Percentiles rank a stretch among this genome's conserved stretches.
Conservation (phyloP, 2,113 vertebrate genomes). For the Ctenodactylus gundi region DNA sequence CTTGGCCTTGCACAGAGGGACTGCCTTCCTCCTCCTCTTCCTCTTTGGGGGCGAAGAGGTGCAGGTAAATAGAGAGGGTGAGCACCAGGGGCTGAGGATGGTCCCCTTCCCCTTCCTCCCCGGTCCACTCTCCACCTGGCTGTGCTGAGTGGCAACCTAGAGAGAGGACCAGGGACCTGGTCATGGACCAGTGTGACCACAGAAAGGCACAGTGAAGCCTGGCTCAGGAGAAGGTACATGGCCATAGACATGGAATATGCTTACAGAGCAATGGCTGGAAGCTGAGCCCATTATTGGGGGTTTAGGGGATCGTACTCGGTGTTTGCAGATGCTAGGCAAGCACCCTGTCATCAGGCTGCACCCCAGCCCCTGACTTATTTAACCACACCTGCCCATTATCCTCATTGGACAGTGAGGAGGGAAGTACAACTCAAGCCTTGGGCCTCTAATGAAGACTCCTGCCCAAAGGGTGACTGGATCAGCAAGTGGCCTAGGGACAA, state of each 20-base stretch:
- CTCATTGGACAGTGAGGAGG: neutral
- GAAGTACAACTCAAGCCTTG: neutral
- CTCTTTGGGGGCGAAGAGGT: conserved; percentile 84
- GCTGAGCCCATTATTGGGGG: neutral
- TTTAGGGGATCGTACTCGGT: neutral
- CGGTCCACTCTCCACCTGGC: no score
- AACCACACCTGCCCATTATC: rapidly evolving
- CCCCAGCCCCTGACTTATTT: neutral
- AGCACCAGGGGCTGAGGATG: neutral
- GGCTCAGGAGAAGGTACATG: no score
- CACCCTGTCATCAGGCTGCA: neutral
- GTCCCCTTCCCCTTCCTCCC: neutral
- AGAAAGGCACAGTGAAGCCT: neutral
- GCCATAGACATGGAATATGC: rapidly evolving
- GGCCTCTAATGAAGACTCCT: neutral
- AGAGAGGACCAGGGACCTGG: neutral
- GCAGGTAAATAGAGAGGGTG: conserved; percentile 82
- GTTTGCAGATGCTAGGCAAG: neutral
- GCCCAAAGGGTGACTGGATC: neutral
- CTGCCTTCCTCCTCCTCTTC: conserved; percentile 86
- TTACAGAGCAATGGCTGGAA: rapidly evolving
- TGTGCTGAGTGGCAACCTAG: no score
- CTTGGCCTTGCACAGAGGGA: conserved; percentile 80
- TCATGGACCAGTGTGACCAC: rapidly evolving
- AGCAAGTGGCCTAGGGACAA: neutral